Conservation (phyloP, 2,797 vertebrate species). For the Tarsius wallacei region DNA sequence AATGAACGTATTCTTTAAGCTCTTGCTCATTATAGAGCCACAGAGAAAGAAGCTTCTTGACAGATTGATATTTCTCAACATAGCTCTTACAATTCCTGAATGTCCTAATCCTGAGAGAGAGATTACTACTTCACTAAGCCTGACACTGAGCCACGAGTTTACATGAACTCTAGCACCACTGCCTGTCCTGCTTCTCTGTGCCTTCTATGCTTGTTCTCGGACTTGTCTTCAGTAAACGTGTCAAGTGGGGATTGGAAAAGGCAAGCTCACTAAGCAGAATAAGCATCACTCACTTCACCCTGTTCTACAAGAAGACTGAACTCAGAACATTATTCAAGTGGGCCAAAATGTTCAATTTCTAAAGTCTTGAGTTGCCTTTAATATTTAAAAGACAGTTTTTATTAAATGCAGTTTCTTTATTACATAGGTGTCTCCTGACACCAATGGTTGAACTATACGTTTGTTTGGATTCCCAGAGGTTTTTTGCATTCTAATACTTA, state of each 20-base stretch:
- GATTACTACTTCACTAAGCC: not conserved
- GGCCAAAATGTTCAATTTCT: not conserved
- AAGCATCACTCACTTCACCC: not conserved
- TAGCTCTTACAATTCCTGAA: not conserved
- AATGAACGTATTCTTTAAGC: not conserved
- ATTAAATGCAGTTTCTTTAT: not conserved
- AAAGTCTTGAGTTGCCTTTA: not conserved
- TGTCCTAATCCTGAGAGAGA: not conserved
- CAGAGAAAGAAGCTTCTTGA: not conserved
- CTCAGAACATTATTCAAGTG: not conserved
- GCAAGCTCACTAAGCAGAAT: not conserved
- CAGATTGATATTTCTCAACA: not conserved
- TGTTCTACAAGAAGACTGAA: not conserved
- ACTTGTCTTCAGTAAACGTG: not conserved
- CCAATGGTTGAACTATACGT: not conserved
- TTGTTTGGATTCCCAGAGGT: not conserved
- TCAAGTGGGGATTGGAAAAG: not conserved
- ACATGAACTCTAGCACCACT: fast-evolving
- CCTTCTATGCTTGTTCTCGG: not conserved
- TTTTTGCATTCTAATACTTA: not conserved
- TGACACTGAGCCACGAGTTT: not conserved
- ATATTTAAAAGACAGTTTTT: conserved; percentile 9
- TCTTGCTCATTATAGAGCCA: not conserved
- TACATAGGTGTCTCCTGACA: not conserved
- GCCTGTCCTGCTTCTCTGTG: not conserved